Evolutionary conservation across 2,113 vertebrate genomes (phyloP), one percentile per base, ranked within the genome.

Genomic region (Chlorodrepanis virens): DNA sequence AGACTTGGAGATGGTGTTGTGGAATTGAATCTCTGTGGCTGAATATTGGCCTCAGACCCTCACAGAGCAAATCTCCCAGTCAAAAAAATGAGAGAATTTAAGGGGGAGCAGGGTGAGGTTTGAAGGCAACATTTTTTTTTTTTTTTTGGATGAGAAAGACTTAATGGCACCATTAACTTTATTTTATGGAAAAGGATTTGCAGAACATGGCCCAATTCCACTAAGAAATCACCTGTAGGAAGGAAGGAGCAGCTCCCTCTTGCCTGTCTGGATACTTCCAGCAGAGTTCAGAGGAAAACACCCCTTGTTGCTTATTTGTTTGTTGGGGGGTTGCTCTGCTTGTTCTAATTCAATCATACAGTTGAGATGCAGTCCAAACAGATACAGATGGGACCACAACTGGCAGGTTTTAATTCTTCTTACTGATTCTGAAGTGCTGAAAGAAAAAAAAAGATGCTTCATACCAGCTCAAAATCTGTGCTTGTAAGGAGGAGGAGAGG

Each of bases 341-440:
- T 37, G 45, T 40, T 80, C 78, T 92, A 94, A 94, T 93, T 86
- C 50, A 77, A 89, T 90, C 64, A 90, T 6, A 44, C 64, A 90
- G 56, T 1, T 83, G 60, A 92, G n/a, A 40, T 90, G 31, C 52
- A 81, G 33, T 25, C 37, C 47, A 68, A 35, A 78, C 5, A 92
- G 50, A 52, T 57, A 60, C 79, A 96, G 87, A 94, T 95, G 65
- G 84, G 75, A 74, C 71, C 50, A 83, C 79, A 90, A 70, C 42
- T 83, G 56, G 17, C 31, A 86, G 71, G 9, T 86, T 89, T 89
- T 57, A 42, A 47, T 53, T 75, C 35, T 87, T 89, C 35, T 72
- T 4, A 44, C 16, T 82, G 40, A 61, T 69, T 57, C 28, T 83
- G 49, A 77, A 68, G 33, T 23, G 47, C 8, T 29, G 44, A 15